Evolutionary conservation across 2,797 vertebrate species (phyloP).

Genomic region (Aeoliscus strigatus): DNA sequence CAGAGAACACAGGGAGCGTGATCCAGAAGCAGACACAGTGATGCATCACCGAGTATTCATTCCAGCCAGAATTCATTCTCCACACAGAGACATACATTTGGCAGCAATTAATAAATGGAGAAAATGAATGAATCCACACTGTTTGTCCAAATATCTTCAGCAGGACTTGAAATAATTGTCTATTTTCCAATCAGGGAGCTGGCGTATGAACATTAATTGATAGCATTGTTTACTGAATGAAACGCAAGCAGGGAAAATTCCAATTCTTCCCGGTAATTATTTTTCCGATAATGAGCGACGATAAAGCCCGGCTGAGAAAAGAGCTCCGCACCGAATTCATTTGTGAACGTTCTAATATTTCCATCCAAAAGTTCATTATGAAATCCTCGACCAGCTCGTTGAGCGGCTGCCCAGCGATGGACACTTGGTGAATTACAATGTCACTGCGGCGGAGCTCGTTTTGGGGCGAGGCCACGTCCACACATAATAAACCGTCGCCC

Average conservation of each 20-base stretch:
- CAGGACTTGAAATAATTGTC: slow-evolving; percentile 28
- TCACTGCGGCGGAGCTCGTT: slow-evolving; percentile 39
- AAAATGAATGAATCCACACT: slow-evolving; percentile 12
- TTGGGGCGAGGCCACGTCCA: slow-evolving; percentile 34
- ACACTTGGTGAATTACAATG: slow-evolving; percentile 40
- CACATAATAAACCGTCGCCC: slow-evolving; percentile 43
- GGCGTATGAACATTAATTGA: slow-evolving; percentile 10
- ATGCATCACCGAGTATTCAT: too few species aligned
- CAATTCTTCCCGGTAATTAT: too few species aligned
- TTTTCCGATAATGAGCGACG: too few species aligned
- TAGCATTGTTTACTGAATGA: slow-evolving; percentile 23
- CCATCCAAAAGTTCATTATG: slow-evolving; percentile 23
- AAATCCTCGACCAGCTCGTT: slow-evolving; percentile 6
- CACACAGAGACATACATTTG: slow-evolving; percentile 12
- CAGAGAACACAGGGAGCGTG: too few species aligned
- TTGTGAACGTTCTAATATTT: slow-evolving; percentile 5
- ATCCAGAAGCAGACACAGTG: too few species aligned
- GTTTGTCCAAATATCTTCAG: slow-evolving; percentile 23
- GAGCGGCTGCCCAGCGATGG: slow-evolving; percentile 12
- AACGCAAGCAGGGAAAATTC: slow-evolving; percentile 3
- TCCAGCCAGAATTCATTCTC: slow-evolving; percentile 25
- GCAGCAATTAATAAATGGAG: slow-evolving; percentile 20
- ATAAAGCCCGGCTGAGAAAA: background rate
- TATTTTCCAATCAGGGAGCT: slow-evolving; percentile 13
- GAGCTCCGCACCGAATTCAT: too few species aligned